Evolutionary conservation across 1,140 invertebrate species (phyloP), one percentile per base, ranked within the genome.

Genomic region (Arctopsyche grandis): DNA sequence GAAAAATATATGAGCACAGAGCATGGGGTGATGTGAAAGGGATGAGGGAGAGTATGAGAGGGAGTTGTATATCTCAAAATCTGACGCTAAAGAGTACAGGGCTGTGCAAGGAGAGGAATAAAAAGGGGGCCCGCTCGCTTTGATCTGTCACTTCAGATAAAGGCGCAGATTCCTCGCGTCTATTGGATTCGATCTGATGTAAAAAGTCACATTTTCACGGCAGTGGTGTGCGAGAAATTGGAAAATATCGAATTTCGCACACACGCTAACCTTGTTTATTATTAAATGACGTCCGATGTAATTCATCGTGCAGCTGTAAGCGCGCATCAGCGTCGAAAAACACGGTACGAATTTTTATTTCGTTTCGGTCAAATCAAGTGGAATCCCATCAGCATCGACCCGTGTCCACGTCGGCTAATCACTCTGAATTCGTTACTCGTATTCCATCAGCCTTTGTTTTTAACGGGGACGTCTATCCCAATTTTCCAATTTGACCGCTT

Each of bases 401-500:
- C 63, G n/a, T 22, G 21, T 38, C 29, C 29, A 38, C 16, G 58
- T 10, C 21, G 63, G 63, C 63, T 66, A 66, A 66, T 66, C 63
- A 66, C 63, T 66, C 24, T 24, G 63, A 66, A 66, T 66, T 66
- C 63, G 63, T 66, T 66, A 60, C 58, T 21, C 58, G 58, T 60
- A 66, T 66, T 66, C 63, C 63, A 66, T 66, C 63, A 66, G 63
- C 63, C 63, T 66, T 66, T 66, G 63, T 66, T 66, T 66, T 66
- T 66, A 66, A 24, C 21, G 63, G 10, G 21, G 12, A 66, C 22
- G 24, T 66, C 21, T 24, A 29, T 66, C 19, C 19, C 63, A 66
- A 66, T 66, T 66, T 66, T 66, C 24, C 63, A 66, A 66, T 66
- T 66, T 24, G 63, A 66, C 24, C 63, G 63, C 9, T 26, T 66